Percentiles rank a stretch among this genome's conserved stretches.
phyloP scores from a whole-genome alignment of 2,888 invertebrate species.

The Aphelenchoides bicaudatus region DNA sequence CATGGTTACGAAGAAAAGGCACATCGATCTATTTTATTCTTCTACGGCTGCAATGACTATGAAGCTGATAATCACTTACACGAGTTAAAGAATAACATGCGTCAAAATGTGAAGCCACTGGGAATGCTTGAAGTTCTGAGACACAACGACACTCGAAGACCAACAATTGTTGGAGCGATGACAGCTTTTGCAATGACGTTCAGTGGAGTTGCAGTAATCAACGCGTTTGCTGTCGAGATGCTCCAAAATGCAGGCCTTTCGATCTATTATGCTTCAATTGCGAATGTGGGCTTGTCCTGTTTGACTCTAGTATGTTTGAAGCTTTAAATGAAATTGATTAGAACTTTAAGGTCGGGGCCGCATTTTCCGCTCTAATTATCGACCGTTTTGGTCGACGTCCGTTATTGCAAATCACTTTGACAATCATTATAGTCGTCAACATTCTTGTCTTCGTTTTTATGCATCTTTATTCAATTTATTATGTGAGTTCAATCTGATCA shows the following conservation, averaged over 20 bases:
- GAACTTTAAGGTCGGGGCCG: conserved; percentile 37
- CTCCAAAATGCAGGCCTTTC: conserved; percentile 42
- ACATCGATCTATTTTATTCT: conserved; percentile 37
- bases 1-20: conserved; percentile 33
- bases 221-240: conserved; percentile 53
- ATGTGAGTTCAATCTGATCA: conserved; percentile 23
- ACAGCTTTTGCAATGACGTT: conserved; percentile 47
- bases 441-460: conserved; percentile 35
- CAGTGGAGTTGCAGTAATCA: conserved; percentile 52
- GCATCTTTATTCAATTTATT: conserved; percentile 29
- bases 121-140: conserved; percentile 26
- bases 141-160: conserved; percentile 22
- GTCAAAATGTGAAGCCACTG: conserved; percentile 18
- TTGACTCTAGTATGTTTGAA: conserved; percentile 14
- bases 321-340: neutral
- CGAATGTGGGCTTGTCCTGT: conserved; percentile 35
- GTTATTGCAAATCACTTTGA: conserved; percentile 38
- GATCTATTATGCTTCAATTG: conserved; percentile 40
- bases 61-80: conserved; percentile 14
- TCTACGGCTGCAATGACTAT: conserved; percentile 33
- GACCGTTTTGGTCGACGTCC: conserved; percentile 51
- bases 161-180: conserved; percentile 33
- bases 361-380: conserved; percentile 40
- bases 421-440: conserved; percentile 32
- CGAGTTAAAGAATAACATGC: conserved; percentile 17